phyloP scores from a whole-genome alignment of 2,888 invertebrate genomes.

The Cantharis rufa region DNA sequence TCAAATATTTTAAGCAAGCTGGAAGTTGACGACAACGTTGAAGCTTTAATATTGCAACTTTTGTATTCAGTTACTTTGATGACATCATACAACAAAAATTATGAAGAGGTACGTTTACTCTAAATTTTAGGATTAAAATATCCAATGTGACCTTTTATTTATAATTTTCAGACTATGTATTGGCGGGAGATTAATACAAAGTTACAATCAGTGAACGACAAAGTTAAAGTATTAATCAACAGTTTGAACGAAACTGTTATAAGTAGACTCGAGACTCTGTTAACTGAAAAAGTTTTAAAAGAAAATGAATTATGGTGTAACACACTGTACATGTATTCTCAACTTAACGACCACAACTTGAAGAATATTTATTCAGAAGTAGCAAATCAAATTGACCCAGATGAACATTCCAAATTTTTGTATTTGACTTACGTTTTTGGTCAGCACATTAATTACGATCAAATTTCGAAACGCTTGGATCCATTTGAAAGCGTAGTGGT shows the following conservation, averaged over 20 bases:
- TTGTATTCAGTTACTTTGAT: slow-evolving; percentile 50
- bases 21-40: slow-evolving; percentile 40
- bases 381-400: slow-evolving; percentile 24
- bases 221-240: slow-evolving; percentile 42
- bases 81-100: slow-evolving; percentile 51
- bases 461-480: slow-evolving; percentile 35
- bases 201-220: slow-evolving; percentile 40
- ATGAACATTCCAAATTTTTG: slow-evolving; percentile 32
- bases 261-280: slow-evolving; percentile 35
- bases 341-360: slow-evolving; percentile 32
- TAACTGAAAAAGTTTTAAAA: slow-evolving; percentile 35
- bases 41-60: slow-evolving; percentile 47
- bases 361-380: slow-evolving; percentile 36
- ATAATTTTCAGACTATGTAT: slow-evolving; percentile 48
- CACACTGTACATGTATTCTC: slow-evolving; percentile 38
- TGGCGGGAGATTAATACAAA: slow-evolving; percentile 44
- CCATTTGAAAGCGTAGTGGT: slow-evolving; percentile 41
- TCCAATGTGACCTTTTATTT: not conserved
- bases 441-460: slow-evolving; percentile 39
- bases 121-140: too few species aligned
- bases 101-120: slow-evolving; percentile 52
- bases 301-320: slow-evolving; percentile 46
- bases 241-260: slow-evolving; percentile 37
- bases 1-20: slow-evolving; percentile 30
- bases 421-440: slow-evolving; percentile 48